These are phyloP conservation scores for Rhodophaea formosa DNA, from an alignment of 2,888 invertebrate genomes.

Conservation along the genomic window DNA sequence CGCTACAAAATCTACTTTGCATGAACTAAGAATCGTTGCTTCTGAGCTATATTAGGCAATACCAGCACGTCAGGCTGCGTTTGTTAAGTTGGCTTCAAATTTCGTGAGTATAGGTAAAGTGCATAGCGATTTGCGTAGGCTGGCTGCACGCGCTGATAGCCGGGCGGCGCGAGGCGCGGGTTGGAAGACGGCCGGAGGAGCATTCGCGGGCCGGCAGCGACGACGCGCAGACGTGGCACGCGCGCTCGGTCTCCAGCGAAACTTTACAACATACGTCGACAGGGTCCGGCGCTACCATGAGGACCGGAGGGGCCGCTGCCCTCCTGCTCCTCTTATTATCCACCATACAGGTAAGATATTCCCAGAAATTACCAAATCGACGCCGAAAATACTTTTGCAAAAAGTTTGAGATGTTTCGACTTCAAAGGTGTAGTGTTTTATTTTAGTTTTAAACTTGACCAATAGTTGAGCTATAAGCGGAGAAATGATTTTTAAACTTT, in stretches of 20 bases:
- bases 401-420: constrained; percentile 38
- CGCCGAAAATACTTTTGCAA: constrained; percentile 35
- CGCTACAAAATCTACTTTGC: constrained; percentile 29
- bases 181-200: constrained; percentile 9
- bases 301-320: constrained; percentile 48
- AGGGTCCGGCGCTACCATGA: constrained; percentile 50
- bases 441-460: constrained; percentile 16
- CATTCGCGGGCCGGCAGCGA: constrained; percentile 69
- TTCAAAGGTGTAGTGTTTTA: constrained; percentile 26
- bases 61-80: constrained; percentile 2
- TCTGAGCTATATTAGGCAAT: constrained; percentile 14
- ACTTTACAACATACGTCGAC: constrained; percentile 52
- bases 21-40: constrained; percentile 18
- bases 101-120: constrained; percentile 34
- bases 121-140: constrained; percentile 43
- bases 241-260: constrained; percentile 46
- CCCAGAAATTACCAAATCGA: constrained; percentile 16
- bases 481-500: not conserved
- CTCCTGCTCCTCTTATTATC: constrained; percentile 54
- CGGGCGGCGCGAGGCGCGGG: constrained; percentile 21
- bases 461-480: not conserved
- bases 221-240: constrained; percentile 62
- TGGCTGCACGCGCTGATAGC: constrained; percentile 28
- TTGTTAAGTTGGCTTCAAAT: constrained; percentile 26
- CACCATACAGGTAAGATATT: constrained; percentile 41